A percentile compares a stretch with the other conserved stretches of the same genome.
Evolutionary conservation across 1,140 invertebrate genomes (phyloP).

Genomic region (Drosophila cardini): DNA sequence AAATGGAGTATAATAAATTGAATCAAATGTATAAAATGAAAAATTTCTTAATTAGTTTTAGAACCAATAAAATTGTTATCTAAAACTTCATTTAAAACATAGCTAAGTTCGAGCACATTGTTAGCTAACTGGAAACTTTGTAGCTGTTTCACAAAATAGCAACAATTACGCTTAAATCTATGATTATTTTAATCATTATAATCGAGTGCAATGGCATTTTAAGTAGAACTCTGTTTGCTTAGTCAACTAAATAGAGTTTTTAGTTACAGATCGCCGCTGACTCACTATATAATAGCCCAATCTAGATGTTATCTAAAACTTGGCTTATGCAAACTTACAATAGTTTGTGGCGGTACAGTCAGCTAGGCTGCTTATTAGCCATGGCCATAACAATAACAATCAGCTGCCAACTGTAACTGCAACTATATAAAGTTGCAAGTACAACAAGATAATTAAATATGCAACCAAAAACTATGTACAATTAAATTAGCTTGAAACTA

Average conservation of each 20-base stretch:
- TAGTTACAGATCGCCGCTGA: conserved; percentile 1
- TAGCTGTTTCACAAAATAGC: no score
- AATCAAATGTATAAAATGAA: no score
- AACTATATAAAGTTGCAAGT: conserved; percentile 20
- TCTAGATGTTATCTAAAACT: conserved; percentile 16
- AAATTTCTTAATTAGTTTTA: no score
- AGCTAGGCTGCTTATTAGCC: conserved; percentile 22
- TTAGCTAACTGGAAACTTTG: no score
- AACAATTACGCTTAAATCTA: neutral
- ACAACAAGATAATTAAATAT: conserved; percentile 74
- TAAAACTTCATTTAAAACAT: no score
- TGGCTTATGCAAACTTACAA: conserved; percentile 5
- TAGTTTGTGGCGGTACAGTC: conserved; percentile 18
- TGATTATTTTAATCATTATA: conserved; percentile 10
- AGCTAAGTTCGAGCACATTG: no score
- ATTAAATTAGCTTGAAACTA: conserved; percentile 69
- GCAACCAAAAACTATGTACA: conserved; percentile 79
- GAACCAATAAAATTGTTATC: no score
- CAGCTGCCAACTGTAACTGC: conserved; percentile 19
- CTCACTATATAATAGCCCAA: conserved; percentile 10
- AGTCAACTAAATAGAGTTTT: neutral
- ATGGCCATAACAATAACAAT: conserved; percentile 13
- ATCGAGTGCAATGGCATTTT: conserved; percentile 5
- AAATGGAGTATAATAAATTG: no score
- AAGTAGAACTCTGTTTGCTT: conserved; percentile 6